Evolutionary conservation across 2,888 invertebrate genomes (phyloP), one percentile per base, ranked within the genome.

Genomic region (Acheta domesticus): DNA sequence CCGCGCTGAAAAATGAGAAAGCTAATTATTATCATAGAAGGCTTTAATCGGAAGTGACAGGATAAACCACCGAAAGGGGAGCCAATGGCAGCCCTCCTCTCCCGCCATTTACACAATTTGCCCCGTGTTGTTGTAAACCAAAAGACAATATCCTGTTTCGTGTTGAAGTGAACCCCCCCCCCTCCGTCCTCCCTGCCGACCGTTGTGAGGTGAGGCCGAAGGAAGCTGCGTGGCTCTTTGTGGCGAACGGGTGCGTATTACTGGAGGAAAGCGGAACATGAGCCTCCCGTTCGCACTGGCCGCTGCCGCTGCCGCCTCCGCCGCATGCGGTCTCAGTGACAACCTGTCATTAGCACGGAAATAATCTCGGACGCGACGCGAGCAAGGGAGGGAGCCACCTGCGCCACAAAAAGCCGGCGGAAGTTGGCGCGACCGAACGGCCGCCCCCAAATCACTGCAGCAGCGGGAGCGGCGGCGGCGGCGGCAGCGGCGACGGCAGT

Each of bases 321-420:
- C 16, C n/a, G 62, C 14, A 14, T 62, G 62, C n/a, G 62, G 62
- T 62, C 62, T 62, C 16, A 12, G 62, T 62, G 62, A 62, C 62
- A 62, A 62, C 62, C 62, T 62, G 62, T n/a, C 62, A 62, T 62
- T 62, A 62, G 62, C 62, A 19, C 16, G 62, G 62, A 62, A 62
- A n/a, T 62, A 62, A 62, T 62, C 62, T n/a, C n/a, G 14, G 62
- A n/a, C n/a, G 62, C 62, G 16, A 36, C 36, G 36, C 36, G 8
- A 36, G 36, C 36, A 36, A 8, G 8, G 36, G 36, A 36, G 36
- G 36, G 36, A 62, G 62, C 14, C 62, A 62, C 62, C 62, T 62
- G 62, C 62, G 62, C 62, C 62, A 62, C 62, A 62, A 62, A 62
- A 62, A 62, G 62, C 62, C 62, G 62, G 62, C 62, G 62, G 62